phyloP scores from a whole-genome alignment of 2,888 invertebrate species.

The Tachina fera region DNA sequence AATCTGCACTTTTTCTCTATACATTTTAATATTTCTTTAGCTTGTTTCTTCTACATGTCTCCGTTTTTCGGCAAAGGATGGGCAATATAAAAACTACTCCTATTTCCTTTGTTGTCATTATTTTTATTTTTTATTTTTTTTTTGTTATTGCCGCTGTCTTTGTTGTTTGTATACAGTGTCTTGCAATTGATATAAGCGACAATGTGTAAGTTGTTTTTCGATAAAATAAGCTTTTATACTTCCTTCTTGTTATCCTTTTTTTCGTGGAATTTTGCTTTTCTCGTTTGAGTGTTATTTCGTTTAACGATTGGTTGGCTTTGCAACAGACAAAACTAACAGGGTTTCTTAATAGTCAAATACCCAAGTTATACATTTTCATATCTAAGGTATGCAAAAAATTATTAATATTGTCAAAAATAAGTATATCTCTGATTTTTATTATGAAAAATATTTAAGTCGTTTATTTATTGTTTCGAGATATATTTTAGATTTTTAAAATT shows the following conservation, averaged over 20 bases:
- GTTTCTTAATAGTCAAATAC: too few relatives aligned
- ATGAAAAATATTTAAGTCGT: too few relatives aligned
- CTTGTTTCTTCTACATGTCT: too few relatives aligned
- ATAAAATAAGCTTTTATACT: conserved; percentile 41
- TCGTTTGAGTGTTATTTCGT: not conserved
- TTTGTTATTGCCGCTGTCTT: not conserved
- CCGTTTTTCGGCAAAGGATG: not conserved
- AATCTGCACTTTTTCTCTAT: not conserved
- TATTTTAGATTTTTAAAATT: too few relatives aligned
- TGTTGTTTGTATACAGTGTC: conserved; percentile 13
- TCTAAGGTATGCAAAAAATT: too few relatives aligned
- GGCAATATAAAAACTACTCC: not conserved
- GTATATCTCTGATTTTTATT: too few relatives aligned
- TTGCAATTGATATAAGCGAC: conserved; percentile 24
- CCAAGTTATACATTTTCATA: too few relatives aligned
- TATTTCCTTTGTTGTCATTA: not conserved
- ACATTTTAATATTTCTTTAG: not conserved
- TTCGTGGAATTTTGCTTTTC: not conserved
- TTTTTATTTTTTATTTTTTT: not conserved
- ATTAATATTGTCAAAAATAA: too few relatives aligned
- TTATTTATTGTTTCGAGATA: too few relatives aligned
- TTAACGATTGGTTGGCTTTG: conserved; percentile 3
- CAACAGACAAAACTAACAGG: too few relatives aligned
- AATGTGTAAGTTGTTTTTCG: conserved; percentile 33
- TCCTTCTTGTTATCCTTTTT: conserved; percentile 9